Evolutionary conservation across 2,888 invertebrate genomes (phyloP).

Genomic region (Pycnomerus fuliginosus): DNA sequence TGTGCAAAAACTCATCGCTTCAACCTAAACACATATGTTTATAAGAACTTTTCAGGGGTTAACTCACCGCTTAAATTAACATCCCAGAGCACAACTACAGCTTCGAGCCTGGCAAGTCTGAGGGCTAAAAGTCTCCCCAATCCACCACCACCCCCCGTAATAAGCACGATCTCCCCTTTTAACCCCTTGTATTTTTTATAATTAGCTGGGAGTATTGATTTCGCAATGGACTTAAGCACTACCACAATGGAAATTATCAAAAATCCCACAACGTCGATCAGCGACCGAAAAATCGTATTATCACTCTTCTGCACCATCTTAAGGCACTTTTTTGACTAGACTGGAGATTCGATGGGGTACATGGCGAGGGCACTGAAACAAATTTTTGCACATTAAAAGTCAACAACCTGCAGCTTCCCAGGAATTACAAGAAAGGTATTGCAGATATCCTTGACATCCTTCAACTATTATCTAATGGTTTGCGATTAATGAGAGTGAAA

Average conservation of each 20-base stretch:
- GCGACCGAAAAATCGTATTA: conserved; percentile 41
- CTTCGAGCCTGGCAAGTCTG: conserved; percentile 73
- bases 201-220: conserved; percentile 57
- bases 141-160: conserved; percentile 89
- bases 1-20: no score
- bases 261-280: conserved; percentile 57
- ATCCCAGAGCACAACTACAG: conserved; percentile 86
- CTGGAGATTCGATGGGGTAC: not conserved
- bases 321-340: conserved; percentile 12
- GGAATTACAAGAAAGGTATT: no score
- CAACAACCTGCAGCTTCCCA: no score
- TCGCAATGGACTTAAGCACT: conserved; percentile 49
- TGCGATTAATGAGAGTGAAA: conserved; percentile 9
- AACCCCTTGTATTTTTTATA: conserved; percentile 69
- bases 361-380: conserved; percentile 1
- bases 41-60: no score
- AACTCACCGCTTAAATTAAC: conserved; percentile 76
- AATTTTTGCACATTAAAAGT: conserved; percentile 2
- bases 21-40: no score
- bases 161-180: conserved; percentile 74
- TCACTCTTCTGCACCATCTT: conserved; percentile 4
- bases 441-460: conserved; percentile 16
- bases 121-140: conserved; percentile 76
- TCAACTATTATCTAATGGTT: conserved; percentile 11
- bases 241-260: conserved; percentile 47